Percentiles rank a stretch among this genome's conserved stretches.
Evolutionary conservation across 1,140 invertebrate genomes (phyloP).

Genomic region (Musca vetustissima): DNA sequence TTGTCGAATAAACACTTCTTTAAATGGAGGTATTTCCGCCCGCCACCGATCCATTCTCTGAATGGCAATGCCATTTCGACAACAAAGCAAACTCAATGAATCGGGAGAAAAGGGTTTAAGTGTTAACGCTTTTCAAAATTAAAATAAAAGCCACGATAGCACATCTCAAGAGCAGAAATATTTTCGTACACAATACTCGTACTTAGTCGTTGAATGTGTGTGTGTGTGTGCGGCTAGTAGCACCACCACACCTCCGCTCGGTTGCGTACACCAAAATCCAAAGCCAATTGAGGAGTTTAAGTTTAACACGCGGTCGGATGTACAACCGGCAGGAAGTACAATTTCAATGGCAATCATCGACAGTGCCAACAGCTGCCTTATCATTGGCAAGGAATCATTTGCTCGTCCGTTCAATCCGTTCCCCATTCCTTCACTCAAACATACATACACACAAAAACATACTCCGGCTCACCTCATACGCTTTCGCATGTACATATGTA

Average conservation of each 20-base stretch:
- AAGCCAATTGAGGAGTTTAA: too few relatives aligned
- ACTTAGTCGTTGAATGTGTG: neutral
- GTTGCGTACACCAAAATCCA: too few relatives aligned
- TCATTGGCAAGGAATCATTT: conserved; percentile 14
- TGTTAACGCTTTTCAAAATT: conserved; percentile 17
- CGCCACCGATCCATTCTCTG: neutral
- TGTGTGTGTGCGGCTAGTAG: neutral
- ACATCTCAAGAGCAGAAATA: neutral
- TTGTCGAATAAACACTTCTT: conserved; percentile 10
- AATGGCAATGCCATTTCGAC: too few relatives aligned
- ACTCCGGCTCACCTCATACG: neutral
- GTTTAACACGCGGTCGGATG: conserved; percentile 2
- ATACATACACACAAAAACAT: neutral
- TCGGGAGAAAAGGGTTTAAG: conserved; percentile 13
- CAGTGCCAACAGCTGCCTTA: conserved; percentile 19
- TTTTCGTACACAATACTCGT: neutral
- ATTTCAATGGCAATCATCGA: conserved; percentile 13
- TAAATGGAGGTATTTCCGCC: conserved; percentile 12
- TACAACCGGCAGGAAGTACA: conserved; percentile 6
- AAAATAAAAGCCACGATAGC: conserved; percentile 16
- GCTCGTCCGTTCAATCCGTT: too few relatives aligned
- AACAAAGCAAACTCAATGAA: conserved; percentile 3
- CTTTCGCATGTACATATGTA: too few relatives aligned
- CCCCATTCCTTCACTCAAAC: conserved; percentile 4
- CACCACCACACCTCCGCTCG: too few relatives aligned